These are phyloP conservation scores for Nasonia longicornis DNA, from an alignment of 1,140 invertebrate species.

Conservation along the genomic window DNA sequence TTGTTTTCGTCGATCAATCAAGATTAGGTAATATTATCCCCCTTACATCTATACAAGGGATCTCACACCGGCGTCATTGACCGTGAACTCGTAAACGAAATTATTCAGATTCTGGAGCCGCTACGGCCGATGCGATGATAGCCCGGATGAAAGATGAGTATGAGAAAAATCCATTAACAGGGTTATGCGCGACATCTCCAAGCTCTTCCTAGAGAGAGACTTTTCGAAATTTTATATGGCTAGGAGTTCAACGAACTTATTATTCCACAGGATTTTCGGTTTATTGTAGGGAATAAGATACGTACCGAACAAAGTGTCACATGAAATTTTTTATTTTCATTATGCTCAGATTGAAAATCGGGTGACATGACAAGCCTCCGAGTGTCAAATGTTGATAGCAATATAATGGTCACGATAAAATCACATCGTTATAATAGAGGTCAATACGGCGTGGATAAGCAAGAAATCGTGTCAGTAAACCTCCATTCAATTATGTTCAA, in stretches of 20 bases:
- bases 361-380: no score
- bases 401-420: no score
- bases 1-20: background rate
- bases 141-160: conserved; percentile 6
- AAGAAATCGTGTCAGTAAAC: no score
- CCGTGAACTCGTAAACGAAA: conserved; percentile 4
- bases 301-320: background rate
- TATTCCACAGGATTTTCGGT: background rate
- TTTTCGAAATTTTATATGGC: background rate
- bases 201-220: background rate
- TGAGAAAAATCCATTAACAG: conserved; percentile 5
- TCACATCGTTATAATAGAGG: no score
- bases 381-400: no score
- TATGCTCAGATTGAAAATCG: no score
- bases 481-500: no score
- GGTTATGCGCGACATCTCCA: background rate
- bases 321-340: background rate
- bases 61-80: conserved; percentile 7
- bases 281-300: background rate
- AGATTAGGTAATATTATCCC: background rate
- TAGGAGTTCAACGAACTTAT: conserved; percentile 18
- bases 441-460: no score
- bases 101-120: background rate
- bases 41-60: no score
- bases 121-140: background rate